Percentiles rank a stretch among this genome's conserved stretches.
Evolutionary conservation across 2,797 vertebrate species (phyloP).

Genomic region (Myoxocephalus aenaeus): DNA sequence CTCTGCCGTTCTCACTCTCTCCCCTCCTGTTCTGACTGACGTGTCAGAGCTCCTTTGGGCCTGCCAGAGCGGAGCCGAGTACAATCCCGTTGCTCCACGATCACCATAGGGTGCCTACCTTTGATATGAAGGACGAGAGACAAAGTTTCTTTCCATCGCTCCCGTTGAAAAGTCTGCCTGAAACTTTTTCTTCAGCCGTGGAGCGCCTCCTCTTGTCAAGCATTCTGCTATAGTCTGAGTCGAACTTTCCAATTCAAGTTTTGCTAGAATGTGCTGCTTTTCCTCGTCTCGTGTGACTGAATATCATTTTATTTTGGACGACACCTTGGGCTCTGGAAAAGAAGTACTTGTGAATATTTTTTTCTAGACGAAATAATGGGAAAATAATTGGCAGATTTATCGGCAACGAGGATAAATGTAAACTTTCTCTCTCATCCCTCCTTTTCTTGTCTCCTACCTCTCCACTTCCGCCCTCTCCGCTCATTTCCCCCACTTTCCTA

Average conservation of each 20-base stretch:
- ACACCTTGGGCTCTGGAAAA: background rate
- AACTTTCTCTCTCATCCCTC: background rate
- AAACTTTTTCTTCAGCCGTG: slow-evolving; percentile 44
- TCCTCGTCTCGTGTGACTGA: background rate
- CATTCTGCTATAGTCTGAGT: slow-evolving; percentile 9
- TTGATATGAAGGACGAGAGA: slow-evolving; percentile 71
- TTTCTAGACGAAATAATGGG: background rate
- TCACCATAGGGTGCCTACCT: slow-evolving; percentile 66
- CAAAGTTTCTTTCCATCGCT: slow-evolving; percentile 49
- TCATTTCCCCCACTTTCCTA: slow-evolving; percentile 1
- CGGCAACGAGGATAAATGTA: background rate
- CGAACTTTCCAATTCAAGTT: slow-evolving; percentile 7
- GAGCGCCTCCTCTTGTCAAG: slow-evolving; percentile 21
- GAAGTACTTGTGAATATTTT: background rate
- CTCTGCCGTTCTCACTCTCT: slow-evolving; percentile 28
- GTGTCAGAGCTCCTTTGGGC: slow-evolving; percentile 63
- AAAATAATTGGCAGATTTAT: background rate
- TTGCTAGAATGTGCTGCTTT: background rate
- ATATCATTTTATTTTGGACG: background rate
- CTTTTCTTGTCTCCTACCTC: background rate
- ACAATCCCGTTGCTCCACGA: slow-evolving; percentile 48
- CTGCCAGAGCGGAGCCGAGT: slow-evolving; percentile 60
- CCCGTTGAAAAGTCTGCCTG: slow-evolving; percentile 42
- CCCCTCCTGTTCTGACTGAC: slow-evolving; percentile 67
- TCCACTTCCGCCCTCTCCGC: background rate